These are phyloP conservation scores for Sinella curviseta DNA, from an alignment of 1,140 invertebrate genomes.

Conservation along the genomic window DNA sequence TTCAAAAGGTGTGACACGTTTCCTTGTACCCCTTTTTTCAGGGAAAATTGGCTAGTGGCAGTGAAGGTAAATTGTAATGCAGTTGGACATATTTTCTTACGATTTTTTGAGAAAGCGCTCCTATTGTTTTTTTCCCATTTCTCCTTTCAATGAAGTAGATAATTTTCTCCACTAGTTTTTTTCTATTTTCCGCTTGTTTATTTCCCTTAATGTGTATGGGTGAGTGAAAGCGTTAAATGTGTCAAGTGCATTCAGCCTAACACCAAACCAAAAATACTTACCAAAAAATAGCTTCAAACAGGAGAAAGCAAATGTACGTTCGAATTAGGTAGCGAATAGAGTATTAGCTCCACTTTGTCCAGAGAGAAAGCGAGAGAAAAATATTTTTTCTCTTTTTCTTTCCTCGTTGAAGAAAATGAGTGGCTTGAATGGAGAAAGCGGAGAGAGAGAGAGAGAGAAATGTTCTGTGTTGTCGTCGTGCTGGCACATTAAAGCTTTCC, in stretches of 20 bases:
- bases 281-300: no score
- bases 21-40: no score
- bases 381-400: background rate
- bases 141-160: background rate
- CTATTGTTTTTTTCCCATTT: no score
- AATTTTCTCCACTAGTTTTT: background rate
- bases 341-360: no score
- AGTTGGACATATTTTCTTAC: no score
- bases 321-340: no score
- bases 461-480: background rate
- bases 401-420: no score
- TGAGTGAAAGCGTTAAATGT: constrained; percentile 1
- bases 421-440: background rate
- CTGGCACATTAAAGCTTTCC: background rate
- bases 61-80: no score
- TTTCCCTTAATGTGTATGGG: background rate
- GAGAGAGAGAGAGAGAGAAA: background rate
- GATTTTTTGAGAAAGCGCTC: background rate
- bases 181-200: constrained; percentile 10
- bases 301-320: no score
- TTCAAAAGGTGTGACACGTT: no score
- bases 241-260: constrained; percentile 1
- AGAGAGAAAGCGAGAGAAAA: background rate
- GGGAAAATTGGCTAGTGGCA: no score
- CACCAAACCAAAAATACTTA: no score